Conservation (phyloP, 2,888 invertebrate genomes). For the Xanthorhoe designata region DNA sequence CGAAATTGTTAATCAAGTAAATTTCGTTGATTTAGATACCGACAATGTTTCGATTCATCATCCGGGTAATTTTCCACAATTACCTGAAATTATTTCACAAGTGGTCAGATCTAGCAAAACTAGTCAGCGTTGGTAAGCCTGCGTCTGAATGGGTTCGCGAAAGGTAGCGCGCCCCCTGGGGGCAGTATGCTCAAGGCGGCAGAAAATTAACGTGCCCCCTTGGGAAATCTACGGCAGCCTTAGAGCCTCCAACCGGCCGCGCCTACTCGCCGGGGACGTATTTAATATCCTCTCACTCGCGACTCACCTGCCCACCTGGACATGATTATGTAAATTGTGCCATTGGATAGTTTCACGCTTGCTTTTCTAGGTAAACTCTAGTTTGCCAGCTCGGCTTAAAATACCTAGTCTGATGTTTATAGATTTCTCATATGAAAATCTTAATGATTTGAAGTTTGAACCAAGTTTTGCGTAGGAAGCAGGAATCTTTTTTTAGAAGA, state of each 20-base stretch:
- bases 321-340: conserved; percentile 18
- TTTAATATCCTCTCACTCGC: conserved; percentile 71
- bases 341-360: neutral
- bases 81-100: neutral
- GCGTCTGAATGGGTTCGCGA: conserved; percentile 75
- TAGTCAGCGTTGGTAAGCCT: conserved; percentile 13
- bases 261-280: conserved; percentile 74
- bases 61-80: neutral
- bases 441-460: neutral
- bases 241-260: conserved; percentile 73
- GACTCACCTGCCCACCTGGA: conserved; percentile 36
- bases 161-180: conserved; percentile 86
- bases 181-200: conserved; percentile 91
- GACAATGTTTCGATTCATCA: too few relatives aligned
- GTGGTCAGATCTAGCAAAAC: conserved; percentile 21
- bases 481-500: neutral
- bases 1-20: too few relatives aligned
- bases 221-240: conserved; percentile 88
- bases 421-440: neutral
- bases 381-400: too few relatives aligned
- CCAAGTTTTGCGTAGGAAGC: neutral
- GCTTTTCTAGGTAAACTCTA: neutral
- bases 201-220: conserved; percentile 90
- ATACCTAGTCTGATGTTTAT: too few relatives aligned
- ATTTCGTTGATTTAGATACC: too few relatives aligned